Evolutionary conservation across 2,888 invertebrate species (phyloP).

Genomic region (Ophion ellenae): DNA sequence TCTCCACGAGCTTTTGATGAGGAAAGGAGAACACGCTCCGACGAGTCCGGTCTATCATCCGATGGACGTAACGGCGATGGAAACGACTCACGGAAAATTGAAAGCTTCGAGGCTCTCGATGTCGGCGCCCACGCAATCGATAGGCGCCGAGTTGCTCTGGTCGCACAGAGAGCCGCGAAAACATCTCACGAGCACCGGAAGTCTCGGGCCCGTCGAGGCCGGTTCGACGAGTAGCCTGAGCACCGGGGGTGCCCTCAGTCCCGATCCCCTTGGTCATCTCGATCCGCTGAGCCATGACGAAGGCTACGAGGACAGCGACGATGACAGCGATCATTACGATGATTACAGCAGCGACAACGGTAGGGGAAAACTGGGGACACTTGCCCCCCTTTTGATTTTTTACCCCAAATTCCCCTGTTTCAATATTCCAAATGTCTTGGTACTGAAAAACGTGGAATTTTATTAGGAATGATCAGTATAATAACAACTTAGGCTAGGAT

Average conservation of each 20-base stretch:
- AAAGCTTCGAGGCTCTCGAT: constrained; percentile 90
- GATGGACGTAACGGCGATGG: constrained; percentile 70
- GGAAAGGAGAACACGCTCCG: constrained; percentile 86
- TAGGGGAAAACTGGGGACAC: constrained; percentile 71
- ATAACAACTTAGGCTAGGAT: too few relatives aligned
- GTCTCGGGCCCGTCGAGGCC: constrained; percentile 88
- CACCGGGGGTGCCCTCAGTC: constrained; percentile 92
- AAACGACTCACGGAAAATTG: constrained; percentile 80
- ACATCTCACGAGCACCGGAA: constrained; percentile 93
- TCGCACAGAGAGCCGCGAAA: constrained; percentile 93
- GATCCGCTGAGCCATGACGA: constrained; percentile 91
- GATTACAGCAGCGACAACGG: constrained; percentile 93
- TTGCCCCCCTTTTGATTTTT: too few relatives aligned
- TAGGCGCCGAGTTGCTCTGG: constrained; percentile 93
- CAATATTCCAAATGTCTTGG: too few relatives aligned
- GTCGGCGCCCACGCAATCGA: constrained; percentile 92
- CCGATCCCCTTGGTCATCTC: constrained; percentile 87
- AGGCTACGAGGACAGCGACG: constrained; percentile 92
- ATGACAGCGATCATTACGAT: constrained; percentile 94
- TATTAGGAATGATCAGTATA: background rate
- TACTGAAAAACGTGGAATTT: constrained; percentile 27
- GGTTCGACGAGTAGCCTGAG: constrained; percentile 93
- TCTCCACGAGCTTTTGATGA: constrained; percentile 89
- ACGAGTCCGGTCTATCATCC: constrained; percentile 72
- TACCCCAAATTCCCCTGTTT: too few relatives aligned